Conservation (phyloP, 1,140 invertebrate species). For the Chironomus tepperi region DNA sequence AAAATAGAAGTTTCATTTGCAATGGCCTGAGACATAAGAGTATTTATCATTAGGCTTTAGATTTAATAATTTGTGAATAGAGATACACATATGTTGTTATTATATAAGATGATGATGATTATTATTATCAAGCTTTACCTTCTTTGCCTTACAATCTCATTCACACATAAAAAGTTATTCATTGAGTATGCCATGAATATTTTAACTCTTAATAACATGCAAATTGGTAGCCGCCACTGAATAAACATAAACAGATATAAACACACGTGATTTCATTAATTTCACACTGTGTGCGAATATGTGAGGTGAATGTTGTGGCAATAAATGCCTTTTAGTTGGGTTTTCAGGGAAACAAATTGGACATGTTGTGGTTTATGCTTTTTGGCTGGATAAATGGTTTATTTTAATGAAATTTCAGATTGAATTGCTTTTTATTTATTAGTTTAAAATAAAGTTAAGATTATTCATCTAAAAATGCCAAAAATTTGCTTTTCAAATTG, state of each 20-base stretch:
- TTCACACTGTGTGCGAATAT: not conserved
- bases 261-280: constrained; percentile 18
- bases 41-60: too few relatives aligned
- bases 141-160: not conserved
- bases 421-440: too few relatives aligned
- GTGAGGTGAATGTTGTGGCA: not conserved
- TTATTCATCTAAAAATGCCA: too few relatives aligned
- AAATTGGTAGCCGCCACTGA: constrained; percentile 11
- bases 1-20: not conserved
- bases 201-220: constrained; percentile 6
- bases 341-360: too few relatives aligned
- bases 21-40: not conserved
- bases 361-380: too few relatives aligned
- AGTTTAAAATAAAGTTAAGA: too few relatives aligned
- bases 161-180: not conserved
- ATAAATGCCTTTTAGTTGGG: not conserved
- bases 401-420: too few relatives aligned
- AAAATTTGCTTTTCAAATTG: too few relatives aligned
- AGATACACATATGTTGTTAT: not conserved
- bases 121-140: not conserved
- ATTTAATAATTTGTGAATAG: too few relatives aligned
- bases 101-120: too few relatives aligned
- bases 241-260: not conserved
- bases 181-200: not conserved
- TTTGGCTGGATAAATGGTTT: too few relatives aligned